Conservation (phyloP, 2,888 invertebrate species). For the Heteromyza rotundicornis region DNA sequence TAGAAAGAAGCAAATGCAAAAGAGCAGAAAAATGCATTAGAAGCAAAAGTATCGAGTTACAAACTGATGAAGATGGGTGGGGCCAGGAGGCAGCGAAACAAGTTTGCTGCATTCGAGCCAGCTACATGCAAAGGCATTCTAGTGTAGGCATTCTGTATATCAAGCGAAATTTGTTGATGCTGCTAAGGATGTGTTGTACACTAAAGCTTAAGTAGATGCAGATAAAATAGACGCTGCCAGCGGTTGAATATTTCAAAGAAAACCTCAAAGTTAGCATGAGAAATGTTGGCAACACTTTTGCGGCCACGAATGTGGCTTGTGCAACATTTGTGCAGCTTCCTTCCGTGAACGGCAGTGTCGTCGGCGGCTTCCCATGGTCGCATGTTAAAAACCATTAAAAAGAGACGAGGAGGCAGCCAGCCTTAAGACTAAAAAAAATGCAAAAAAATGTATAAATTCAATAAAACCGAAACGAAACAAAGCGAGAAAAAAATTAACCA, state of each 20-base stretch:
- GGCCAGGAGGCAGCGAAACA: conserved; percentile 31
- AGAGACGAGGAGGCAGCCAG: conserved; percentile 9
- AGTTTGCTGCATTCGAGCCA: conserved; percentile 32
- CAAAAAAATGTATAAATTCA: not conserved
- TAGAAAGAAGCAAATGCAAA: conserved; percentile 37
- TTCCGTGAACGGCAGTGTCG: not conserved
- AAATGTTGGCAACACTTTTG: conserved; percentile 53
- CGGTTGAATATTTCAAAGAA: not conserved
- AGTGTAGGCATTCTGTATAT: too few species aligned
- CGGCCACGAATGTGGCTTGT: conserved; percentile 19
- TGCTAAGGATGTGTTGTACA: conserved; percentile 34
- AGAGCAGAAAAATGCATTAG: conserved; percentile 50
- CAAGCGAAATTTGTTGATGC: not conserved
- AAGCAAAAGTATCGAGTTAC: conserved; percentile 51
- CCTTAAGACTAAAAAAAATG: too few species aligned
- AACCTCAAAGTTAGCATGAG: conserved; percentile 34
- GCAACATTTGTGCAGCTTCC: conserved; percentile 18
- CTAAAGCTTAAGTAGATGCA: conserved; percentile 20
- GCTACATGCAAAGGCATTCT: not conserved
- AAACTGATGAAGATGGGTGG: conserved; percentile 26
- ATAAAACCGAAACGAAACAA: conserved; percentile 12
- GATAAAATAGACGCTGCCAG: conserved; percentile 18
- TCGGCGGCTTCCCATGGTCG: conserved; percentile 31
- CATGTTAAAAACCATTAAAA: conserved; percentile 42
- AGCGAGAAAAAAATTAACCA: conserved; percentile 22